A percentile compares a stretch with the other conserved stretches of the same genome.
phyloP scores from a whole-genome alignment of 2,888 invertebrate genomes.

The Diachrysia chrysitis region DNA sequence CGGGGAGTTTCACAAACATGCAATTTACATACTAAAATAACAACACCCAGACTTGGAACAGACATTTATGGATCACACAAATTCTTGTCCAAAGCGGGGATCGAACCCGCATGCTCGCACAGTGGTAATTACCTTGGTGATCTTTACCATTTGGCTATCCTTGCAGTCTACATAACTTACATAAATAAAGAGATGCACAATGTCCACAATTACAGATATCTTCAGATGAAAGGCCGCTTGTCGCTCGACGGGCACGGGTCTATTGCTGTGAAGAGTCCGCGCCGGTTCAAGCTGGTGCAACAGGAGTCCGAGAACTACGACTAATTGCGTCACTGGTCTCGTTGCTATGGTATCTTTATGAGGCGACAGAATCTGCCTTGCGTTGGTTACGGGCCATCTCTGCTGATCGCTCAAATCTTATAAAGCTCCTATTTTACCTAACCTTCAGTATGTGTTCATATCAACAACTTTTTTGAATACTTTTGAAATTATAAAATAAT shows the following conservation, averaged over 20 bases:
- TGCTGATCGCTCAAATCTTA: slow-evolving; percentile 54
- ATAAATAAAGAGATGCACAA: too few relatives aligned
- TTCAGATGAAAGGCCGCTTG: slow-evolving; percentile 94
- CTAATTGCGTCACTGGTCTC: slow-evolving; percentile 80
- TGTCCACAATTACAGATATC: slow-evolving; percentile 78
- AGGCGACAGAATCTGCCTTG: slow-evolving; percentile 43
- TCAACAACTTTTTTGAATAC: slow-evolving; percentile 29
- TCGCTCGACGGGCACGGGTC: slow-evolving; percentile 93
- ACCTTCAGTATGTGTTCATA: slow-evolving; percentile 24
- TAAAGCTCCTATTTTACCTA: slow-evolving; percentile 30
- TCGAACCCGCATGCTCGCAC: too few relatives aligned
- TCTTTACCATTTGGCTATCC: too few relatives aligned
- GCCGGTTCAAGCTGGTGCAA: slow-evolving; percentile 96
- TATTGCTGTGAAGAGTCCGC: slow-evolving; percentile 94
- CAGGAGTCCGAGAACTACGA: slow-evolving; percentile 97
- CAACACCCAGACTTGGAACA: too few relatives aligned
- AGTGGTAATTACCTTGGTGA: too few relatives aligned
- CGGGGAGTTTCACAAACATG: too few relatives aligned
- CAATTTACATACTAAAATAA: too few relatives aligned
- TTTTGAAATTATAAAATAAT: slow-evolving; percentile 25
- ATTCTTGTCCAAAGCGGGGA: too few relatives aligned
- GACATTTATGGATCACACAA: too few relatives aligned
- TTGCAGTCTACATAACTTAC: too few relatives aligned
- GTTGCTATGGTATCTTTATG: slow-evolving; percentile 20
- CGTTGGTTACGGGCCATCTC: slow-evolving; percentile 43